A percentile compares a stretch with the other conserved stretches of the same genome.
These are phyloP conservation scores for Poecilia gillii DNA, from an alignment of 2,797 vertebrate genomes.

Conservation along the genomic window DNA sequence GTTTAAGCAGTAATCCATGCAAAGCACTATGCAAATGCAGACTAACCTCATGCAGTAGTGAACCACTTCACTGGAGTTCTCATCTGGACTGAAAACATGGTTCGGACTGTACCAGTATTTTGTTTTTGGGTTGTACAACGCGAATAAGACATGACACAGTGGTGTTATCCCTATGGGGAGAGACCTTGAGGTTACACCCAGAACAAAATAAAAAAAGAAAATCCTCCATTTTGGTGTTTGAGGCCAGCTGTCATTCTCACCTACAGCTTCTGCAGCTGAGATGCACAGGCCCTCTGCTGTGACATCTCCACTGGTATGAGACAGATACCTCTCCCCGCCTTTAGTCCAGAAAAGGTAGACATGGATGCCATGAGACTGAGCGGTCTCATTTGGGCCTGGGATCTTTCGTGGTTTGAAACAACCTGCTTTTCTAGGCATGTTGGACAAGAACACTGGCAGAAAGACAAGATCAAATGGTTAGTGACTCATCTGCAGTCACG, in stretches of 20 bases:
- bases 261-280: slow-evolving; percentile 80
- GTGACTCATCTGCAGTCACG: slow-evolving; percentile 6
- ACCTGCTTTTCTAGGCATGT: slow-evolving; percentile 74
- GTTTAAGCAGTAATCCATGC: not conserved
- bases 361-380: slow-evolving; percentile 71
- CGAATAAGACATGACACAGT: slow-evolving; percentile 87
- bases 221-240: not conserved
- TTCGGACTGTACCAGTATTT: slow-evolving; percentile 90
- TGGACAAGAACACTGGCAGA: slow-evolving; percentile 29
- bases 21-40: not conserved
- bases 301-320: slow-evolving; percentile 70
- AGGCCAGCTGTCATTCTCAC: slow-evolving; percentile 70
- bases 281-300: slow-evolving; percentile 89
- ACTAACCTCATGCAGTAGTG: slow-evolving; percentile 92
- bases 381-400: slow-evolving; percentile 47
- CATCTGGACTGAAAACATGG: slow-evolving; percentile 79
- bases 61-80: slow-evolving; percentile 70
- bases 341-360: slow-evolving; percentile 87
- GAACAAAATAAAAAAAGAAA: not conserved
- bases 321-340: slow-evolving; percentile 76
- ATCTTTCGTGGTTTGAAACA: slow-evolving; percentile 31
- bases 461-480: not conserved
- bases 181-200: slow-evolving; percentile 26
- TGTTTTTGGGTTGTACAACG: slow-evolving; percentile 82
- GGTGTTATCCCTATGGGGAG: slow-evolving; percentile 86